Base-by-base conservation (phyloP, 2,888 invertebrate species). In the Galerucella calmariensis region DNA sequence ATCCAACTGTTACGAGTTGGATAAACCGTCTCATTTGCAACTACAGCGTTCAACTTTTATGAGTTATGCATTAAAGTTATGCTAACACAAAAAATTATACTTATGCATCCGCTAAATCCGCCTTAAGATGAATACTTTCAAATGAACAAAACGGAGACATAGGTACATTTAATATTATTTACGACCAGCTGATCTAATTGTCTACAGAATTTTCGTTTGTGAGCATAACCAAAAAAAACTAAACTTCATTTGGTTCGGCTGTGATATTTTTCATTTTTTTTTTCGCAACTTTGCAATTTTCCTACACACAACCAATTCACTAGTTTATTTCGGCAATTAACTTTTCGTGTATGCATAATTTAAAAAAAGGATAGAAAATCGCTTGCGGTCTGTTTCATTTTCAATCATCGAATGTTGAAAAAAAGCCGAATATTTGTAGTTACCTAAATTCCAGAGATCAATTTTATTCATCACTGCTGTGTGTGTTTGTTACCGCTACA, bases 301-400 rank as follows among this genome's bases (percentile, higher is more conserved):
- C n/a, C 51, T 51, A 14, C 51, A 51, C 51, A 51, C 51, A 51
- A 51, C 51, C 51, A 51, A 51, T 51, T 51, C n/a, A 59, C 59
- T 24, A 59, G 59, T 59, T 59, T 59, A 59, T 59, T 59, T 27
- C 59, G 27, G 59, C 59, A 59, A 59, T 59, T 59, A 59, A 27
- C 59, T 59, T 59, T 59, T 51, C 51, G 14, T 51, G 51, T 51
- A 51, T 51, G 51, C n/a, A 51, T 51, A 51, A 51, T 51, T 51
- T n/a, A 41, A 8, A n/a, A 51, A 51, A 51, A n/a, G n/a, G n/a
- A 48, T 8, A 51, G 51, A n/a, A 51, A n/a, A 51, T n/a, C 51
- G 51, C n/a, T 51, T 14, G 51, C n/a, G 51, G 51, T n/a, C 12
- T 51, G n/a, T 51, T 51, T 51, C 14, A 51, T 51, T 51, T 51